Percentiles rank a stretch among this genome's conserved stretches.
Conservation (phyloP, 2,797 vertebrate species). For the Acomys russatus region DNA sequence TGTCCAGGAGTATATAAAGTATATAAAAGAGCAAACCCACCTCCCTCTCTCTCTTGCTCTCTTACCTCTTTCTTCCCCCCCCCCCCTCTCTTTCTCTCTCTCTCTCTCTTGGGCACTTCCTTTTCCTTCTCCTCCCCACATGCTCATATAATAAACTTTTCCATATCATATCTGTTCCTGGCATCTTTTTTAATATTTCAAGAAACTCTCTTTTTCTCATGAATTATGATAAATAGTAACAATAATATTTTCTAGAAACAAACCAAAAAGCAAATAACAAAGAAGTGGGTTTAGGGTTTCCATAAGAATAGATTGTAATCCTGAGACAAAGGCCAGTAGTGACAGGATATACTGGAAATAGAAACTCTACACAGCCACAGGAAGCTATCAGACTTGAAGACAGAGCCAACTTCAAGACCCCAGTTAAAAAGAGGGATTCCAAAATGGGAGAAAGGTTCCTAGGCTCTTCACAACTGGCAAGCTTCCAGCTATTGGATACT, state of each 20-base stretch:
- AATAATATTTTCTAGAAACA: background rate
- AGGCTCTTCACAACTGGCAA: background rate
- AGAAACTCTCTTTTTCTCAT: background rate
- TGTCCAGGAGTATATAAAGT: too few species aligned
- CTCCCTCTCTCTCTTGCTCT: too few species aligned
- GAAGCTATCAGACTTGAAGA: background rate
- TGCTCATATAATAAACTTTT: too few species aligned
- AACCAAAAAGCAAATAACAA: background rate
- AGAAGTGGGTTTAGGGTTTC: background rate
- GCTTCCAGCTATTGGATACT: background rate
- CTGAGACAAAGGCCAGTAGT: conserved; percentile 8
- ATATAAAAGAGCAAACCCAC: too few species aligned
- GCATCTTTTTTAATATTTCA: too few species aligned
- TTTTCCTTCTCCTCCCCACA: too few species aligned
- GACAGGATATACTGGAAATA: conserved; percentile 30
- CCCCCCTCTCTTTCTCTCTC: too few species aligned
- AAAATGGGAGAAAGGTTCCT: background rate
- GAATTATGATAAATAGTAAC: conserved; percentile 25
- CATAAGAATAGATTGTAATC: background rate
- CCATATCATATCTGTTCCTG: too few species aligned
- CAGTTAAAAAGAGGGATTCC: background rate
- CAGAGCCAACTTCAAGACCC: background rate
- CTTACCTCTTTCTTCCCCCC: too few species aligned
- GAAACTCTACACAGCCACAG: background rate
- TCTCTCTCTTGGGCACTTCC: too few species aligned